phyloP scores from a whole-genome alignment of 1,140 invertebrate species.

The Adoxophyes honmai region DNA sequence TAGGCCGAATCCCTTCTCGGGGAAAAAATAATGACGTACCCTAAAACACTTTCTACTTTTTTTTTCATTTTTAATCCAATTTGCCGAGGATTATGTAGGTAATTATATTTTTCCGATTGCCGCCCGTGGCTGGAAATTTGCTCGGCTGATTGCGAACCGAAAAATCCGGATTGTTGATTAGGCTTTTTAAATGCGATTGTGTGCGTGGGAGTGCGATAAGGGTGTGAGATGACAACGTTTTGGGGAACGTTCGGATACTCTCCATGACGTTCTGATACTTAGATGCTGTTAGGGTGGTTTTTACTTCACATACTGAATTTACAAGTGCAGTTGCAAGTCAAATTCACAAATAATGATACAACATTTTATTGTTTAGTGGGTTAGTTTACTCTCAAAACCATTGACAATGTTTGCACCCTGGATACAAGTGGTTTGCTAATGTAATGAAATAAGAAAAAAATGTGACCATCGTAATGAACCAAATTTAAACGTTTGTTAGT shows the following conservation, averaged over 20 bases:
- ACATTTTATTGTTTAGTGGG: too few relatives aligned
- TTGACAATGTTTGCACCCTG: too few relatives aligned
- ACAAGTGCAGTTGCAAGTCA: neutral
- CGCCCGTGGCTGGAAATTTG: slow-evolving; percentile 61
- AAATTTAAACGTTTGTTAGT: too few relatives aligned
- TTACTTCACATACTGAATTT: neutral
- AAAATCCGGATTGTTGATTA: slow-evolving; percentile 67
- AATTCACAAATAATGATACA: too few relatives aligned
- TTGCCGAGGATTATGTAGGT: slow-evolving; percentile 77
- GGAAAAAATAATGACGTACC: slow-evolving; percentile 74
- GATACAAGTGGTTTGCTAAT: too few relatives aligned
- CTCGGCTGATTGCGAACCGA: slow-evolving; percentile 66
- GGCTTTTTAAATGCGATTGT: slow-evolving; percentile 58
- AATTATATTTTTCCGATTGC: slow-evolving; percentile 77
- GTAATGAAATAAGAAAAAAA: too few relatives aligned
- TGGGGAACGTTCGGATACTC: too few relatives aligned
- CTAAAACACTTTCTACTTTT: slow-evolving; percentile 75
- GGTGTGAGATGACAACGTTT: too few relatives aligned
- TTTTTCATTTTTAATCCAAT: slow-evolving; percentile 78
- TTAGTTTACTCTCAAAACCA: too few relatives aligned
- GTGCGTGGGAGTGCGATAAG: slow-evolving; percentile 28
- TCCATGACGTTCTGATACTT: neutral
- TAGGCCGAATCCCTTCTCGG: slow-evolving; percentile 63
- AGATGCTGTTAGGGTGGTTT: too few relatives aligned
- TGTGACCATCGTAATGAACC: too few relatives aligned